Evolutionary conservation across 2,797 vertebrate species (phyloP), one percentile per base, ranked within the genome.

Genomic region (Neomorphus geoffroyi): DNA sequence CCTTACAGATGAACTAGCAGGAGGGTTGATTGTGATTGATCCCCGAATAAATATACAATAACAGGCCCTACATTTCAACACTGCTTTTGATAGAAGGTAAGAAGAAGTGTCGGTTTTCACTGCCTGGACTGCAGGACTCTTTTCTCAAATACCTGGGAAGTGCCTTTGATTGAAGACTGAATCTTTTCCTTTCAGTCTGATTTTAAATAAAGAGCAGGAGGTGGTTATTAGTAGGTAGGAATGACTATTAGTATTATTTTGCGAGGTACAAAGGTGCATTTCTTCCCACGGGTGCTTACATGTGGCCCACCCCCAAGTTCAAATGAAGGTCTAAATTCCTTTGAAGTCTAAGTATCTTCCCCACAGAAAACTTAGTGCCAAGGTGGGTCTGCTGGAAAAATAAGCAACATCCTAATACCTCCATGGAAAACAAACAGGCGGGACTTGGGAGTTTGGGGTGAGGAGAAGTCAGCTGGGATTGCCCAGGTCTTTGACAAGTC

Each of bases 31-130:
- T 97, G 97, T 98, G 98, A 98, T 98, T 98, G 98, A 98, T 98
- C 98, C 96, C 96, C 98, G 97, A 98, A 98, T 98, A 98, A 98
- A 98, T 97, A 98, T 80, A 98, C 98, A 98, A 97, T 95, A 98
- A 97, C 97, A 97, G 95, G 46, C 80, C 95, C 96, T 80, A 88
- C 95, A 97, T 97, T 97, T 98, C 98, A 98, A 97, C 97, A 96
- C 62, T 2, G 91, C 96, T 91, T 96, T 94, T 92, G 96, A 97
- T 86, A 94, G 94, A 94, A 96, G 92, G 87, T 78, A 97, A 95
- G 97, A 79, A 96, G 80, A 62, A 94, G 96, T 83, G 81, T 94
- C 82, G 6, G 86, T 93, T 98, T 98, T 97, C 97, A 97, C 82
- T 12, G 80, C 91, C 73, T 56, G 86, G 90, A 92, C 83, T 79